Conservation (phyloP, 2,113 vertebrate genomes). For the Peromyscus leucopus region DNA sequence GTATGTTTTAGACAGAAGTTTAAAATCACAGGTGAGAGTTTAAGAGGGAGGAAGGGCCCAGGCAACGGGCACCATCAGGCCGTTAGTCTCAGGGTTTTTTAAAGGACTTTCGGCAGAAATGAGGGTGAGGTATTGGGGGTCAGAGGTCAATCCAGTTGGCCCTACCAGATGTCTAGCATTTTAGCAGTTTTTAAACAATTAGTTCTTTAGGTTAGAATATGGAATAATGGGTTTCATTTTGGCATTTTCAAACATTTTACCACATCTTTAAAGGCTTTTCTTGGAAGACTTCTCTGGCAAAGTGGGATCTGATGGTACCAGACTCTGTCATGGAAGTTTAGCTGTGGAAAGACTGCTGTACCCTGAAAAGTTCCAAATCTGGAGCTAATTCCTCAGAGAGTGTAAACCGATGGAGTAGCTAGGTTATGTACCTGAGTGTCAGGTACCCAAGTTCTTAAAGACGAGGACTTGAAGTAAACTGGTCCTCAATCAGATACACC, state of each 20-base stretch:
- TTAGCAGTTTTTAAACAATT: not conserved
- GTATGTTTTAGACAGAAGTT: not conserved
- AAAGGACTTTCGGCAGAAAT: not conserved
- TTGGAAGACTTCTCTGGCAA: not conserved
- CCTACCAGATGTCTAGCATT: not conserved
- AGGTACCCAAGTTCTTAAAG: conserved; percentile 7
- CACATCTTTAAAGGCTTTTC: not conserved
- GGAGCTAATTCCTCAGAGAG: not conserved
- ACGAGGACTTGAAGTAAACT: conserved; percentile 15
- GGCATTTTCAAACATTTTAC: not conserved
- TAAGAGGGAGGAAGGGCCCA: not conserved
- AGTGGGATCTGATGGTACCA: not conserved
- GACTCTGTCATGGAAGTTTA: not conserved
- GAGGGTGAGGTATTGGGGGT: not conserved
- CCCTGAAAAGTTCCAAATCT: not conserved
- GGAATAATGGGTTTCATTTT: not conserved
- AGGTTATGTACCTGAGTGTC: not conserved
- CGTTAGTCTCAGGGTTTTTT: no score
- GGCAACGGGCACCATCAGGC: not conserved
- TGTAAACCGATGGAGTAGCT: not conserved
- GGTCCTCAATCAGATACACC: not conserved
- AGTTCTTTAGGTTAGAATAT: not conserved
- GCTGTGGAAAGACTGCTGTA: not conserved
- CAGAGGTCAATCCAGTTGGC: not conserved
- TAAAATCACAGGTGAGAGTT: no score